Conservation (phyloP, 2,888 invertebrate genomes). For the Machimus atricapillus region DNA sequence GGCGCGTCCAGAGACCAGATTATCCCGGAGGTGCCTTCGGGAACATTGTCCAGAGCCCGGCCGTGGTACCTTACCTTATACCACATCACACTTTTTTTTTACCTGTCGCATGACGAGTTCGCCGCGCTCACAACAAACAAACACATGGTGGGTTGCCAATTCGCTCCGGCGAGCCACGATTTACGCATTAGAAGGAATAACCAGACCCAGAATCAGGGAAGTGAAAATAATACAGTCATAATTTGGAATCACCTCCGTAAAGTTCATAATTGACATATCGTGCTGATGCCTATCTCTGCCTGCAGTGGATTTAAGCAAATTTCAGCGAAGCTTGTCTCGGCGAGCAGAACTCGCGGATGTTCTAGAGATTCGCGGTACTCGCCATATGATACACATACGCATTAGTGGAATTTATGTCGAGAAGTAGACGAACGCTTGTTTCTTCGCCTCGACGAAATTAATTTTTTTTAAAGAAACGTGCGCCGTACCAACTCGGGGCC, state of each 20-base stretch:
- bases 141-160: not conserved
- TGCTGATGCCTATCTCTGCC: constrained; percentile 1
- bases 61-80: not conserved
- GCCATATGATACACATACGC: not conserved
- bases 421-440: not conserved
- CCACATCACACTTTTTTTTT: not conserved
- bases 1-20: not conserved
- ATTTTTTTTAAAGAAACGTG: not conserved
- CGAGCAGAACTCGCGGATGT: not conserved
- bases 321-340: not conserved
- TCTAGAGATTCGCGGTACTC: not conserved
- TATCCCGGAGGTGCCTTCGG: not conserved
- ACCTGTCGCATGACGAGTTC: not conserved
- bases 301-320: constrained; percentile 11
- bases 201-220: constrained; percentile 30
- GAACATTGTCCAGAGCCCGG: not conserved
- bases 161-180: not conserved
- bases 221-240: constrained; percentile 38
- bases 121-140: not conserved
- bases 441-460: not conserved
- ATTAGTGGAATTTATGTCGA: not conserved
- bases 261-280: constrained; percentile 35
- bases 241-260: constrained; percentile 28
- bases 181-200: constrained; percentile 33
- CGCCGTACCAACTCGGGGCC: not conserved